Evolutionary conservation across 2,113 vertebrate genomes (phyloP), one percentile per base, ranked within the genome.

Genomic region (Laterallus jamaicensis): DNA sequence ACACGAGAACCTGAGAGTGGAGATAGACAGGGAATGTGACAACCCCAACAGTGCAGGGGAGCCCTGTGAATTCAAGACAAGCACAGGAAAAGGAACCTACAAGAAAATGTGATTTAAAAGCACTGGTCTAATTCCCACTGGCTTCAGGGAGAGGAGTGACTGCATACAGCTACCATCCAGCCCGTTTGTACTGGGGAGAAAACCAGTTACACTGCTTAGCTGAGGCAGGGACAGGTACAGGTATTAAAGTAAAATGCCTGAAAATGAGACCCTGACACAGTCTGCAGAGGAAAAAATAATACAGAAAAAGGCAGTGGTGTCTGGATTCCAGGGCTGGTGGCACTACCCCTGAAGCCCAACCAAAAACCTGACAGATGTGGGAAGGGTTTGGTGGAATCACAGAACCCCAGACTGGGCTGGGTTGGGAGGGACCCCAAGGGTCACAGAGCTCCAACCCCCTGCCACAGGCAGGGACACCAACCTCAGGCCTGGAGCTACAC

Each of bases 1-100:
- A 69, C 21, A 75, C 26, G 59, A n/a, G 60, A 21, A 5, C 42
- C 35, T 50, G 68, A 70, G 47, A 32, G 35, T 15, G 56, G 54
- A 25, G 49, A 52, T 1, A 63, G 47, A 55, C 0, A 32, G 49
- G 40, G 20, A 4, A 31, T 3, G n/a, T 42, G 60, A 40, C 44
- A 29, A 71, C 47, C 68, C 6, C 54, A 76, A 15, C 1, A 54
- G 31, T 1, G 15, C 35, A 56, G 55, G 54, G 35, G 82, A 77
- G 31, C 40, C 35, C 54, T 62, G 29, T 13, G 17, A 35, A 24
- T 35, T 79, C 31, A 25, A 12, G 21, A 47, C 5, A 67, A 75
- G 26, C 60, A 75, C 60, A 70, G 17, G 25, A n/a, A 56, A 64
- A 82, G 56, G 32, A 69, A 40, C 15, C 14, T 49, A 63, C 15